These are phyloP conservation scores for Pavo muticus DNA, from an alignment of 2,113 vertebrate genomes.

Conservation along the genomic window DNA sequence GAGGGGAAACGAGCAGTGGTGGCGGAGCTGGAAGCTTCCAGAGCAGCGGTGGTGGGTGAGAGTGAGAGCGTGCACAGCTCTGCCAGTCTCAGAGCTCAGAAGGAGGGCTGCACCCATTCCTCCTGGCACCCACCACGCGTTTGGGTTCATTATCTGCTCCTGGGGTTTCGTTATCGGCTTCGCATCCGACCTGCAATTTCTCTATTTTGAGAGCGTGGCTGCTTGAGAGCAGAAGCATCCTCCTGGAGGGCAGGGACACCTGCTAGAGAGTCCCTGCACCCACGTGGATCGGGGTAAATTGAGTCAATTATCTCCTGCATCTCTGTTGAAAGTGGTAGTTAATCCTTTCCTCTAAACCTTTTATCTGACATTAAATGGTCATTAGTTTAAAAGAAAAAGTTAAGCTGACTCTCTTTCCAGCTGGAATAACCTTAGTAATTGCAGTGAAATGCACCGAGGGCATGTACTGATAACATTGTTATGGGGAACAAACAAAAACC, in stretches of 20 bases:
- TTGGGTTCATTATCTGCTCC: neutral
- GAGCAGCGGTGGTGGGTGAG: neutral
- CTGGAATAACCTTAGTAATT: constrained; percentile 50
- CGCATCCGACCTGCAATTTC: neutral
- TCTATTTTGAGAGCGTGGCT: neutral
- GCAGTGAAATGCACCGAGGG: neutral
- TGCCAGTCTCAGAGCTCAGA: neutral
- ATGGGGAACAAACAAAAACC: constrained; percentile 34
- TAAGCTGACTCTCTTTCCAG: constrained; percentile 44
- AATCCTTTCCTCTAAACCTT: constrained; percentile 59
- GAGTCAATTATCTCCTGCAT: constrained; percentile 44
- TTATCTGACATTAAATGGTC: constrained; percentile 62
- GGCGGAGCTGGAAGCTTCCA: neutral
- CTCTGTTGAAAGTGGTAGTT: constrained; percentile 56
- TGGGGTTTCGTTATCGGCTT: neutral
- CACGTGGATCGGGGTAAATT: neutral
- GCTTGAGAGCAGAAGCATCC: neutral
- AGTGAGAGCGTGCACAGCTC: neutral
- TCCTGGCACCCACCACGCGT: neutral
- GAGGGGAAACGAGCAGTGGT: neutral
- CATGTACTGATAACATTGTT: constrained; percentile 39
- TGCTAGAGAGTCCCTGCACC: neutral
- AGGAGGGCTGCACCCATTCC: neutral
- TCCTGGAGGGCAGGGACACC: neutral
- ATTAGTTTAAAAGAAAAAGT: constrained; percentile 60